phyloP scores from a whole-genome alignment of 2,888 invertebrate genomes.

The Chymomyza amoena region DNA sequence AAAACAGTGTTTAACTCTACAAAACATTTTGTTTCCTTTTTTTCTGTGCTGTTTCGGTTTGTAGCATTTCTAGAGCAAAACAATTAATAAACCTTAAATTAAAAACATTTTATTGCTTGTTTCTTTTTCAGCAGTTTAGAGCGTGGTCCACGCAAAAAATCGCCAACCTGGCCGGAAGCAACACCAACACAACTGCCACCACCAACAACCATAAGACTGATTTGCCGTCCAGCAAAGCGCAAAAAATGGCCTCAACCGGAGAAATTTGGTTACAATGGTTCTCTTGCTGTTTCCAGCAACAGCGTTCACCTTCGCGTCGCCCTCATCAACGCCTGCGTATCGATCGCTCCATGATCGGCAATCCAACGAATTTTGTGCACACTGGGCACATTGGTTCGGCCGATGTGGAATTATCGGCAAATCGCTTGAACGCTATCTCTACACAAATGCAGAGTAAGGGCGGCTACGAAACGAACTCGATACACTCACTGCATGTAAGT shows the following conservation, averaged over 20 bases:
- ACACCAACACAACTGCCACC: conserved; percentile 35
- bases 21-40: conserved; percentile 6
- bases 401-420: conserved; percentile 90
- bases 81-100: background rate
- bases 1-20: conserved; percentile 14
- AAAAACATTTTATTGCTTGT: conserved; percentile 1
- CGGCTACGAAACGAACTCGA: conserved; percentile 87
- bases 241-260: conserved; percentile 85
- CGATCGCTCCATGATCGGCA: conserved; percentile 96
- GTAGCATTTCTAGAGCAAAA: conserved; percentile 18
- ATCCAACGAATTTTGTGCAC: conserved; percentile 96
- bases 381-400: conserved; percentile 93
- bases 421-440: conserved; percentile 91
- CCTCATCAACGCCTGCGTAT: conserved; percentile 86
- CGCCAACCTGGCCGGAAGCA: conserved; percentile 56
- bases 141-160: conserved; percentile 43
- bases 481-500: conserved; percentile 77
- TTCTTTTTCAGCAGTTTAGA: background rate
- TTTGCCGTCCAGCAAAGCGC: conserved; percentile 41
- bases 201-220: conserved; percentile 34
- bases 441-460: conserved; percentile 98
- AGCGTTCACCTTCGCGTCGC: conserved; percentile 86
- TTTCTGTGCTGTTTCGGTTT: conserved; percentile 1
- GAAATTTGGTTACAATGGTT: conserved; percentile 96
- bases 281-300: conserved; percentile 92